A percentile compares a stretch with the other conserved stretches of the same genome.
These are phyloP conservation scores for Dromiciops gliroides DNA, from an alignment of 2,113 vertebrate genomes.

Conservation along the genomic window DNA sequence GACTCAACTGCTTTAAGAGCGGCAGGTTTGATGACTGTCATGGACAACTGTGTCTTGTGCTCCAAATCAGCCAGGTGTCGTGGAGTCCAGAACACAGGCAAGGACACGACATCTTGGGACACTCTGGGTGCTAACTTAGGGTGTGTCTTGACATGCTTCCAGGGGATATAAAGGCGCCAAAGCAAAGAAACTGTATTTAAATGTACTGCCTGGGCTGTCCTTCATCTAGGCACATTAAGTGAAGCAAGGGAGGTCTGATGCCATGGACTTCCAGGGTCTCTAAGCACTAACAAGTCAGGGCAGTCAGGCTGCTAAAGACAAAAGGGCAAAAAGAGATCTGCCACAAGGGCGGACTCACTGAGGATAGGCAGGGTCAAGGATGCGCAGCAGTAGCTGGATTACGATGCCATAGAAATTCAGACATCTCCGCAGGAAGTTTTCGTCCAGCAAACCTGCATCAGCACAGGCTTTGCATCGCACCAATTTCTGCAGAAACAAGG, in stretches of 20 bases:
- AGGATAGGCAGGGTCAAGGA: conserved; percentile 95
- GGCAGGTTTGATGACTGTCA: background rate
- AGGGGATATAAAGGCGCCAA: background rate
- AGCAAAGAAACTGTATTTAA: background rate
- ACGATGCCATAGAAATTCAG: conserved; percentile 98
- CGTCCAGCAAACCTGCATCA: conserved; percentile 96
- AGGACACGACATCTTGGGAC: background rate
- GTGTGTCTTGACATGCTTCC: background rate
- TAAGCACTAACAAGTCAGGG: background rate
- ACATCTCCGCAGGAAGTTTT: conserved; percentile 96
- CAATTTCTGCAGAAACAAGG: conserved; percentile 90
- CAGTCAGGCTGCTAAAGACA: fast-evolving
- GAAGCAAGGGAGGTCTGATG: background rate
- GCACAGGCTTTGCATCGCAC: conserved; percentile 98
- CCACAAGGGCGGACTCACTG: conserved; percentile 86
- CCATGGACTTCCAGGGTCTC: background rate
- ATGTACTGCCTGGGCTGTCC: background rate
- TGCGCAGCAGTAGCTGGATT: conserved; percentile 96
- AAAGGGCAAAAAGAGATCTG: background rate
- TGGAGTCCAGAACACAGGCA: background rate
- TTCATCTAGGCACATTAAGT: background rate
- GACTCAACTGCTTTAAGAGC: background rate
- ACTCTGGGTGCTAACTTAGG: background rate
- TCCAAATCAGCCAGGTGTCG: background rate
- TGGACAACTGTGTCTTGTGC: background rate